phyloP scores from a whole-genome alignment of 2,797 vertebrate species.

The Pseudochirops cupreus region DNA sequence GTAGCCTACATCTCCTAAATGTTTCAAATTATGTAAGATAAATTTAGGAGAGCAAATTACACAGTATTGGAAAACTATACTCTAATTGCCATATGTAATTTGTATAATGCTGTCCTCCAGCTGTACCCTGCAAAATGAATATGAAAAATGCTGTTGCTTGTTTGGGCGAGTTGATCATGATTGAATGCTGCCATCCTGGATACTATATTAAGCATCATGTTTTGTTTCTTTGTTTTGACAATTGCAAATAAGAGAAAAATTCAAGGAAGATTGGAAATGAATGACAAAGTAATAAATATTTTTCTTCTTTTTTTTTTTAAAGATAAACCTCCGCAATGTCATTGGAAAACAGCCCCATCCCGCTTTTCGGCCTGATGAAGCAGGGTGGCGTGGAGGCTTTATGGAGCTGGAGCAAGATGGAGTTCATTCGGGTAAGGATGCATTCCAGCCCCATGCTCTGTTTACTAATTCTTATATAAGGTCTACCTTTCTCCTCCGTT shows the following conservation, averaged over 20 bases:
- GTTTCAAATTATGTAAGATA: constrained; percentile 61
- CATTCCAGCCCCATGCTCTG: neutral
- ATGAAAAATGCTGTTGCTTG: constrained; percentile 48
- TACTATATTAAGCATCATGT: constrained; percentile 55
- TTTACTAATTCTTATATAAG: constrained; percentile 26
- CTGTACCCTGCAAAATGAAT: constrained; percentile 66
- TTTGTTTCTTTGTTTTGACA: constrained; percentile 52
- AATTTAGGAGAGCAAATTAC: constrained; percentile 63
- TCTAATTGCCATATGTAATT: constrained; percentile 63
- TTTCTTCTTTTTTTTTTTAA: constrained; percentile 71
- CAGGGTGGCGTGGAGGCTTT: constrained; percentile 35
- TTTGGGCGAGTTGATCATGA: constrained; percentile 29
- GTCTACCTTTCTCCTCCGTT: neutral
- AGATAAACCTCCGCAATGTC: constrained; percentile 93
- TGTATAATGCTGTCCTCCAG: constrained; percentile 63
- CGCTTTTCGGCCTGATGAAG: constrained; percentile 60
- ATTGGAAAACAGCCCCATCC: constrained; percentile 85
- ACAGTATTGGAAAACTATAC: constrained; percentile 60
- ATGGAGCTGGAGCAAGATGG: constrained; percentile 37
- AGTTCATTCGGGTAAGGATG: constrained; percentile 81
- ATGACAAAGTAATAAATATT: constrained; percentile 60
- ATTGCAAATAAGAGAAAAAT: constrained; percentile 67
- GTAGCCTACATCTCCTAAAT: constrained; percentile 63
- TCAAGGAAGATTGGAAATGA: constrained; percentile 47
- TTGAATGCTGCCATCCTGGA: constrained; percentile 15